Percentiles rank a stretch among this genome's conserved stretches.
These are phyloP conservation scores for Mimas tiliae DNA, from an alignment of 2,888 invertebrate species.

Conservation along the genomic window DNA sequence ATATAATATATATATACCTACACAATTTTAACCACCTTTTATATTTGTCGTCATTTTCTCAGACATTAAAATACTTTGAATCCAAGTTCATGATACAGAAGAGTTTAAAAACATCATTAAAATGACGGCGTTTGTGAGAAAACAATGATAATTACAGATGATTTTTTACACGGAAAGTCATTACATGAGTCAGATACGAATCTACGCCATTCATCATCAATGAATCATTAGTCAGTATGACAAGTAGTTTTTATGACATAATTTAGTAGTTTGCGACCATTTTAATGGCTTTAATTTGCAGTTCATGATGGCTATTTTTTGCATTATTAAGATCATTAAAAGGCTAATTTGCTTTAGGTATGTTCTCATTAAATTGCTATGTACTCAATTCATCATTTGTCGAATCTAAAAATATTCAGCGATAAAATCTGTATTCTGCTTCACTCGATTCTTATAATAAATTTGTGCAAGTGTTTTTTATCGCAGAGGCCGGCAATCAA, in stretches of 20 bases:
- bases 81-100: background rate
- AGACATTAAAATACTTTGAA: background rate
- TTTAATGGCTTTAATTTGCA: constrained; percentile 1
- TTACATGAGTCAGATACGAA: constrained; percentile 19
- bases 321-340: background rate
- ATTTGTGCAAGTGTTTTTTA: too few species aligned
- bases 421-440: too few species aligned
- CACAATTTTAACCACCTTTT: too few species aligned
- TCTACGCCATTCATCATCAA: constrained; percentile 4
- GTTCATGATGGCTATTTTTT: constrained; percentile 1
- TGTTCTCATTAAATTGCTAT: background rate
- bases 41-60: background rate
- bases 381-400: too few species aligned
- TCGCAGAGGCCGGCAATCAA: too few species aligned
- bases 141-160: constrained; percentile 19
- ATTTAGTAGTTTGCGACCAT: background rate
- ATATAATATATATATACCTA: too few species aligned
- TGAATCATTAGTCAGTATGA: constrained; percentile 3
- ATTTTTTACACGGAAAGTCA: constrained; percentile 10
- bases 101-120: constrained; percentile 1
- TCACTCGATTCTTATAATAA: too few species aligned
- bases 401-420: too few species aligned
- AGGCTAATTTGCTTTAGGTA: background rate
- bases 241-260: background rate
- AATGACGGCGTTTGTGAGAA: constrained; percentile 5